These are phyloP conservation scores for Neofelis nebulosa DNA, from an alignment of 2,113 vertebrate genomes.

Conservation along the genomic window DNA sequence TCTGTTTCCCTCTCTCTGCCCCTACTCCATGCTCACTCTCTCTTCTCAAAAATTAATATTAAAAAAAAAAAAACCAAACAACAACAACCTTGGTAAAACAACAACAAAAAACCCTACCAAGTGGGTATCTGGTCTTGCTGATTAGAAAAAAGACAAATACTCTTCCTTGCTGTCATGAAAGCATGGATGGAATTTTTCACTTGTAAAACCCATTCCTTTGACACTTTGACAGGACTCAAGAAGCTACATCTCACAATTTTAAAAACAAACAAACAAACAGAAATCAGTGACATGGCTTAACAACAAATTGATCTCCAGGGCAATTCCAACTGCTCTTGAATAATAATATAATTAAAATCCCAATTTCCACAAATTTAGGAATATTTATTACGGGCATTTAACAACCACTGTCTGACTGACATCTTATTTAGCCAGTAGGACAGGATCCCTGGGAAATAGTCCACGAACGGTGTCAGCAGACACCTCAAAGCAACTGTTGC, in stretches of 20 bases:
- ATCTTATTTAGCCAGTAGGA: not conserved
- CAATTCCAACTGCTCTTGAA: not conserved
- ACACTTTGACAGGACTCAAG: not conserved
- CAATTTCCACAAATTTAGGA: not conserved
- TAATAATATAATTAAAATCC: constrained; percentile 15
- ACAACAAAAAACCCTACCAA: not conserved
- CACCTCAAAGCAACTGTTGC: not conserved
- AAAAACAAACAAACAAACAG: not conserved
- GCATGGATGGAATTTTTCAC: not conserved
- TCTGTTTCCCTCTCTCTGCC: too few species aligned
- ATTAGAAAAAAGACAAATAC: not conserved
- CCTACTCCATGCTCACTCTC: too few species aligned
- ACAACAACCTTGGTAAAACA: too few species aligned
- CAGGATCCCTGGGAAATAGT: not conserved
- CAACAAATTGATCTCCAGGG: not conserved
- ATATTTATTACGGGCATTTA: not conserved
- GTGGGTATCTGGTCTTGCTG: not conserved
- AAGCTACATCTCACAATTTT: not conserved
- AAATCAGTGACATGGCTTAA: not conserved
- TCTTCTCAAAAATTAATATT: not conserved
- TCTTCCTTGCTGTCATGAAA: not conserved
- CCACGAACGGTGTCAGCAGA: not conserved
- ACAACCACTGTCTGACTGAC: not conserved
- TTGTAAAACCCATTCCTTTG: not conserved
- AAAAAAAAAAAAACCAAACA: not conserved